A percentile compares a stretch with the other conserved stretches of the same genome.
phyloP scores from a whole-genome alignment of 2,113 vertebrate genomes.

The Uropsilus gracilis region DNA sequence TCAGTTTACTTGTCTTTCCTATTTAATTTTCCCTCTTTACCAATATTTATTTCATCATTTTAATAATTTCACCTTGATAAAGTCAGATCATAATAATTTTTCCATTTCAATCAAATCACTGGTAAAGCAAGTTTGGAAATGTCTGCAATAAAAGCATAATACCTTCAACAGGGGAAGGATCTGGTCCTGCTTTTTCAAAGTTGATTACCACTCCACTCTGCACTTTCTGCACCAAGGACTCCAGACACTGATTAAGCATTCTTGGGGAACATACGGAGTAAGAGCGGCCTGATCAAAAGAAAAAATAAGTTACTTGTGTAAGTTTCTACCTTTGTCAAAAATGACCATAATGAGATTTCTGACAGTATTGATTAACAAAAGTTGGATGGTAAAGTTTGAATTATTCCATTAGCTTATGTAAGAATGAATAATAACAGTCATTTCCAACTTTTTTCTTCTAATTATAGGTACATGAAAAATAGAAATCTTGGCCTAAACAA shows the following conservation, averaged over 20 bases:
- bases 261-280: slow-evolving; percentile 97
- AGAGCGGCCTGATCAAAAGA: slow-evolving; percentile 90
- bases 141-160: slow-evolving; percentile 51
- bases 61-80: slow-evolving; percentile 1
- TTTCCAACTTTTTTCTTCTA: slow-evolving; percentile 52
- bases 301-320: slow-evolving; percentile 53
- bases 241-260: slow-evolving; percentile 98
- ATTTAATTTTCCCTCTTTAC: not conserved
- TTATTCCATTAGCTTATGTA: slow-evolving; percentile 51
- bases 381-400: slow-evolving; percentile 34
- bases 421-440: slow-evolving; percentile 57
- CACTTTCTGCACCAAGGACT: slow-evolving; percentile 98
- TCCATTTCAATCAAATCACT: slow-evolving; percentile 7
- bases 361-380: slow-evolving; percentile 43
- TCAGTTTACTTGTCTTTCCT: not conserved
- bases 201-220: slow-evolving; percentile 98
- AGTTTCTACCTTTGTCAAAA: slow-evolving; percentile 33
- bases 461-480: not conserved
- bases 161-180: slow-evolving; percentile 93
- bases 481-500: slow-evolving; percentile 40
- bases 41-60: not conserved
- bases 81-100: not conserved
- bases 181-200: slow-evolving; percentile 97
- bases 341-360: not conserved
- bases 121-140: slow-evolving; percentile 36